These are phyloP conservation scores for Eucriotettix oculatus DNA, from an alignment of 2,888 invertebrate species.

Conservation along the genomic window DNA sequence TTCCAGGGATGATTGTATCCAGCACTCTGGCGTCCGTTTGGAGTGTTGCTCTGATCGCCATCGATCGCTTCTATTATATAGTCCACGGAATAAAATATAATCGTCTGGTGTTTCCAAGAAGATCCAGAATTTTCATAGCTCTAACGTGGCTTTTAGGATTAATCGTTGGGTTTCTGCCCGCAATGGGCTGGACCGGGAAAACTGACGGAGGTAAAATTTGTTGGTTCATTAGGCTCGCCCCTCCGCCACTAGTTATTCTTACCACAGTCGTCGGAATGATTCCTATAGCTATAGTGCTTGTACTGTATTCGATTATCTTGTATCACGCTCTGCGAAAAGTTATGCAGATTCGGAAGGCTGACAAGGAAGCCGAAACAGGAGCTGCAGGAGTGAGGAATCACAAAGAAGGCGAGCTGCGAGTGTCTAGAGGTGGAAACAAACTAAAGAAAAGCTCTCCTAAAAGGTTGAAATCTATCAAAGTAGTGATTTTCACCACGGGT, in stretches of 20 bases:
- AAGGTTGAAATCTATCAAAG: constrained; percentile 43
- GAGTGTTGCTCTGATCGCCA: constrained; percentile 42
- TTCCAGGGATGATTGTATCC: constrained; percentile 42
- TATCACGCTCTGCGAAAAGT: constrained; percentile 38
- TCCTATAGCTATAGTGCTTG: constrained; percentile 28
- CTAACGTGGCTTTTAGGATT: constrained; percentile 41
- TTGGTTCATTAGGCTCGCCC: constrained; percentile 39
- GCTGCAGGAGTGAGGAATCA: constrained; percentile 5
- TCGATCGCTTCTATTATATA: constrained; percentile 47
- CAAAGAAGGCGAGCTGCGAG: constrained; percentile 3
- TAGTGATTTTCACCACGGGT: constrained; percentile 42
- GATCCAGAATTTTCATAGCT: constrained; percentile 36
- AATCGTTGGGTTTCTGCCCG: constrained; percentile 39
- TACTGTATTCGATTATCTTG: constrained; percentile 41
- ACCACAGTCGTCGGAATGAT: constrained; percentile 37
- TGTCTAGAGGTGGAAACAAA: constrained; percentile 2
- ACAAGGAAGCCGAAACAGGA: constrained; percentile 11
- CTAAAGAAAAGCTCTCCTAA: neutral
- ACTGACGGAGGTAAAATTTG: constrained; percentile 35
- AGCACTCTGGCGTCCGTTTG: constrained; percentile 45
- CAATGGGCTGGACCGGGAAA: constrained; percentile 37
- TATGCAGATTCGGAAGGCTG: constrained; percentile 27
- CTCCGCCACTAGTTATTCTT: constrained; percentile 34
- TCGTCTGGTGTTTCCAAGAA: constrained; percentile 38
- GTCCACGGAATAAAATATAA: constrained; percentile 45